These are phyloP conservation scores for Pelecanoides urinatrix DNA, from an alignment of 2,113 vertebrate species.

Conservation along the genomic window DNA sequence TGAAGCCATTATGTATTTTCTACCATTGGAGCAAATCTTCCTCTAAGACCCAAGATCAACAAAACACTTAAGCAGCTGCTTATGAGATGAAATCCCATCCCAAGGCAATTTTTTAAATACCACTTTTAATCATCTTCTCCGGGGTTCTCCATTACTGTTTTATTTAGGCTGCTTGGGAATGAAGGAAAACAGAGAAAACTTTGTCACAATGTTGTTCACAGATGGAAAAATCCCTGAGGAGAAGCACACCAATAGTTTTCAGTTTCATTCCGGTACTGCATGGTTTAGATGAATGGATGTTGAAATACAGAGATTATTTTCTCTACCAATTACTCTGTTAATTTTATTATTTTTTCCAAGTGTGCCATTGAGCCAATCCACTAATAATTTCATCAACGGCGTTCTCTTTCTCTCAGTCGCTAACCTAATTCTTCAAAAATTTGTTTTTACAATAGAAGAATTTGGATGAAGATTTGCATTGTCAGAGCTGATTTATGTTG, in stretches of 20 bases:
- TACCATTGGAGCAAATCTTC: neutral
- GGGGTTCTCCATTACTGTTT: neutral
- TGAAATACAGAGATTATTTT: neutral
- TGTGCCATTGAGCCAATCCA: neutral
- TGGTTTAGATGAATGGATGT: neutral
- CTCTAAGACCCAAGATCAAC: neutral
- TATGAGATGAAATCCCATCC: neutral
- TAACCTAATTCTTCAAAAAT: neutral
- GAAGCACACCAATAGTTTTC: neutral
- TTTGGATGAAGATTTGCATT: constrained; percentile 23
- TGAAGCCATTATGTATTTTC: neutral
- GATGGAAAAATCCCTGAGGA: neutral
- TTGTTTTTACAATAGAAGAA: constrained; percentile 30
- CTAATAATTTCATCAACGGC: constrained; percentile 27
- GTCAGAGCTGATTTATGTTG: constrained; percentile 34
- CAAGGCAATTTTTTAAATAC: neutral
- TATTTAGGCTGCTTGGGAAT: neutral
- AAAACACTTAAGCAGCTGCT: constrained; percentile 1
- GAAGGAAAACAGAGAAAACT: neutral
- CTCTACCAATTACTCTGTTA: neutral
- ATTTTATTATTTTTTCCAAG: neutral
- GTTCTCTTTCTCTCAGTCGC: constrained; percentile 1
- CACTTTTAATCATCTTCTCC: neutral
- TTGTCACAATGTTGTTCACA: neutral
- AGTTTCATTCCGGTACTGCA: neutral